These are phyloP conservation scores for Drosophila kanekoi DNA, from an alignment of 2,888 invertebrate species.

Conservation along the genomic window DNA sequence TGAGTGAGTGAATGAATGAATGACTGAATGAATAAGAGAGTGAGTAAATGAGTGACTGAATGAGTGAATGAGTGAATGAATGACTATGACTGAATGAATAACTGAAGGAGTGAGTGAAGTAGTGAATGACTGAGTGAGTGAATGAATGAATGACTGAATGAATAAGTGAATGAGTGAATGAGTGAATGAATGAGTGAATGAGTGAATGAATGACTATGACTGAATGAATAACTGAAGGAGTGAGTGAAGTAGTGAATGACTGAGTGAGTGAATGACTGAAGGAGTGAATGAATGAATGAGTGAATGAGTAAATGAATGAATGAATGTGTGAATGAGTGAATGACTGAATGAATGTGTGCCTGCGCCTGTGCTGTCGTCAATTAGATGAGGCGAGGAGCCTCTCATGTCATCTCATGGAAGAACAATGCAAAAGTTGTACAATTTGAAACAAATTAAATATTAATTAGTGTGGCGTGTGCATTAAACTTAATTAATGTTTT, in stretches of 20 bases:
- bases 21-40: not conserved
- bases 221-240: constrained; percentile 8
- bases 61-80: too few relatives aligned
- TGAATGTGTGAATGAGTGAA: too few relatives aligned
- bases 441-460: constrained; percentile 67
- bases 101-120: too few relatives aligned
- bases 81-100: too few relatives aligned
- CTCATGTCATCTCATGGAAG: constrained; percentile 22
- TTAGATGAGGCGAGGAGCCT: constrained; percentile 1
- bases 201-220: too few relatives aligned
- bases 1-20: constrained; percentile 12
- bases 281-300: constrained; percentile 13
- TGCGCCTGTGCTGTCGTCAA: not conserved
- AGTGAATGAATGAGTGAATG: not conserved
- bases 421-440: constrained; percentile 57
- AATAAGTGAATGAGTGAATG: constrained; percentile 12
- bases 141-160: constrained; percentile 18
- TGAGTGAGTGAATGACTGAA: constrained; percentile 4
- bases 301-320: constrained; percentile 4
- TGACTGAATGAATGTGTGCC: not conserved
- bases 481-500: constrained; percentile 66
- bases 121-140: not conserved
- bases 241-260: too few relatives aligned
- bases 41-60: too few relatives aligned
- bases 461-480: constrained; percentile 72